phyloP scores from a whole-genome alignment of 2,113 vertebrate species.

The Salvelinus sp. region DNA sequence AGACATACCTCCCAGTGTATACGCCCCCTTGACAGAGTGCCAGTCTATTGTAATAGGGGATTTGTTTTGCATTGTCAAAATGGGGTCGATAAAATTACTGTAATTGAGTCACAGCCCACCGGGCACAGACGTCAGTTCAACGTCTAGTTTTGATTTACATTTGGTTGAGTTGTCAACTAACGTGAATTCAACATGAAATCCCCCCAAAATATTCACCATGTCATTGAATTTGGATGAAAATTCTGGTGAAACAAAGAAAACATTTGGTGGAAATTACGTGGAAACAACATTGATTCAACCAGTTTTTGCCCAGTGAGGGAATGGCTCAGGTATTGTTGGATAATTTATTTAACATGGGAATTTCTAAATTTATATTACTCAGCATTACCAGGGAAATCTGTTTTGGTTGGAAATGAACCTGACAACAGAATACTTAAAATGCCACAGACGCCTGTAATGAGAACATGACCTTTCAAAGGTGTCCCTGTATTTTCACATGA shows the following conservation, averaged over 20 bases:
- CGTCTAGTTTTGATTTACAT: too few relatives aligned
- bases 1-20: too few relatives aligned
- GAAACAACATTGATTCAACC: too few relatives aligned
- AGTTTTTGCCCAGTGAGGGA: not conserved
- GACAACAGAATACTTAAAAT: conserved; percentile 27
- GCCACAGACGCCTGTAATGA: conserved; percentile 21
- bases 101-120: conserved; percentile 30
- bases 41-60: conserved; percentile 25
- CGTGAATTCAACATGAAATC: too few relatives aligned
- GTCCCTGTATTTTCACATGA: conserved; percentile 13
- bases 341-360: conserved; percentile 49
- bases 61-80: conserved; percentile 22
- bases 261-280: too few relatives aligned
- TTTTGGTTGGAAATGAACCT: conserved; percentile 32
- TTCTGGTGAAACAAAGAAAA: too few relatives aligned
- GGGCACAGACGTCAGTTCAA: too few relatives aligned
- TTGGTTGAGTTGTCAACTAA: too few relatives aligned
- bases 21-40: too few relatives aligned
- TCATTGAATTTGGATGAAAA: too few relatives aligned
- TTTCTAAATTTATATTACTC: conserved; percentile 41
- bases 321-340: conserved; percentile 45
- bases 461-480: conserved; percentile 28
- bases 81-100: conserved; percentile 29
- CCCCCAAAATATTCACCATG: too few relatives aligned
- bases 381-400: conserved; percentile 15